A percentile compares a stretch with the other conserved stretches of the same genome.
Evolutionary conservation across 2,888 invertebrate genomes (phyloP).

Genomic region (Melieria picta): DNA sequence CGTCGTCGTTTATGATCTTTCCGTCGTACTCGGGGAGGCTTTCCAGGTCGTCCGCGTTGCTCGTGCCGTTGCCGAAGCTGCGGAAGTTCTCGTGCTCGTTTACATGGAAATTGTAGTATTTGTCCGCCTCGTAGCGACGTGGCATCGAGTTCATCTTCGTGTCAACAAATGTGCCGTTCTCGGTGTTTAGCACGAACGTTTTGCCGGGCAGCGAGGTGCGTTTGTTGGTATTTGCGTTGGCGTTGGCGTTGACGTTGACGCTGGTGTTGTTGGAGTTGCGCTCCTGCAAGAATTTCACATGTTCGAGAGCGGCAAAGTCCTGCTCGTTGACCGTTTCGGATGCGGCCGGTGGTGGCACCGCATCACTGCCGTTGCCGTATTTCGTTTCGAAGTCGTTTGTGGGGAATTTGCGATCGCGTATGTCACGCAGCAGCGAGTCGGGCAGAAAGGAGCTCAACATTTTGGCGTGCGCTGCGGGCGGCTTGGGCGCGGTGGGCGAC

Average conservation of each 20-base stretch:
- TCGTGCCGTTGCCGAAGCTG: constrained; percentile 46
- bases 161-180: constrained; percentile 49
- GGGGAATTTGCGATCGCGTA: constrained; percentile 70
- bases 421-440: constrained; percentile 75
- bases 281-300: constrained; percentile 40
- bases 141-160: constrained; percentile 58
- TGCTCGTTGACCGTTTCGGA: constrained; percentile 19
- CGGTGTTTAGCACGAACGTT: constrained; percentile 48
- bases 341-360: not conserved
- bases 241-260: constrained; percentile 17
- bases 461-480: constrained; percentile 33
- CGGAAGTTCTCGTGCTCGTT: constrained; percentile 70
- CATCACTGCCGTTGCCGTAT: constrained; percentile 32
- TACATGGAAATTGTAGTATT: constrained; percentile 84
- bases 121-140: constrained; percentile 75
- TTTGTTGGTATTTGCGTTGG: constrained; percentile 36
- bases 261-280: constrained; percentile 13
- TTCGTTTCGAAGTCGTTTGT: constrained; percentile 46
- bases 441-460: constrained; percentile 69
- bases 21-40: constrained; percentile 48
- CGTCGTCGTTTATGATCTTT: constrained; percentile 68
- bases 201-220: constrained; percentile 46
- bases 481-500: constrained; percentile 61
- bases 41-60: constrained; percentile 37
- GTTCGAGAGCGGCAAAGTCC: constrained; percentile 40